Percentiles rank a stretch among this genome's conserved stretches.
These are phyloP conservation scores for Upupa epops DNA, from an alignment of 2,113 vertebrate species.

Conservation along the genomic window DNA sequence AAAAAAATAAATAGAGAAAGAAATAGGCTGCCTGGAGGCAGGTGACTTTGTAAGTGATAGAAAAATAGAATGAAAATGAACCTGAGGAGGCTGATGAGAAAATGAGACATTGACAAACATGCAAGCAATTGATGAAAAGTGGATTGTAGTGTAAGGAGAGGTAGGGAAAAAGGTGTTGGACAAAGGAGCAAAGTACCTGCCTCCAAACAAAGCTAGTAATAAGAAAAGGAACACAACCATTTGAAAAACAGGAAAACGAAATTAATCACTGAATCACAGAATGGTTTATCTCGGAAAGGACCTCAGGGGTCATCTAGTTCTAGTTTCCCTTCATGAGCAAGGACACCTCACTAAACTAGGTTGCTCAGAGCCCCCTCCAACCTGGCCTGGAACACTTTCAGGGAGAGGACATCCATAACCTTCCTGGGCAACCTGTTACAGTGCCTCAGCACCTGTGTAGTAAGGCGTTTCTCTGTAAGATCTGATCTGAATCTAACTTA, in stretches of 20 bases:
- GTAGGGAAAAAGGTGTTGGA: neutral
- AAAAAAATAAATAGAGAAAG: neutral
- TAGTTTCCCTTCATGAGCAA: too few species aligned
- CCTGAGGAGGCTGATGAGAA: neutral
- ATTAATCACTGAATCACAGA: neutral
- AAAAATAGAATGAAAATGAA: slow-evolving; percentile 5
- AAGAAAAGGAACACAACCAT: neutral
- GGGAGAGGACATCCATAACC: too few species aligned
- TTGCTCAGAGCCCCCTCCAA: too few species aligned
- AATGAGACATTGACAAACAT: neutral
- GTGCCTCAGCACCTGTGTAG: too few species aligned
- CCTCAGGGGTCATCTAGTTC: too few species aligned
- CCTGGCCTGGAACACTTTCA: too few species aligned
- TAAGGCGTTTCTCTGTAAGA: too few species aligned
- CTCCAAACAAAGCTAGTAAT: neutral
- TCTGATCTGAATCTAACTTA: too few species aligned
- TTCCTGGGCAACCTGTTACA: too few species aligned
- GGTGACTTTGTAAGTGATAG: slow-evolving; percentile 14
- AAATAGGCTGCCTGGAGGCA: slow-evolving; percentile 28
- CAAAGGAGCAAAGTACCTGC: neutral
- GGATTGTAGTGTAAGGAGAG: neutral
- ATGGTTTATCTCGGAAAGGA: too few species aligned
- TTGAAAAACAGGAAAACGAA: neutral
- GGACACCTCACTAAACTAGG: too few species aligned
- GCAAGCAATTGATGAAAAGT: neutral